These are phyloP conservation scores for Pipistrellus nathusii DNA, from an alignment of 2,797 vertebrate species.

Conservation along the genomic window DNA sequence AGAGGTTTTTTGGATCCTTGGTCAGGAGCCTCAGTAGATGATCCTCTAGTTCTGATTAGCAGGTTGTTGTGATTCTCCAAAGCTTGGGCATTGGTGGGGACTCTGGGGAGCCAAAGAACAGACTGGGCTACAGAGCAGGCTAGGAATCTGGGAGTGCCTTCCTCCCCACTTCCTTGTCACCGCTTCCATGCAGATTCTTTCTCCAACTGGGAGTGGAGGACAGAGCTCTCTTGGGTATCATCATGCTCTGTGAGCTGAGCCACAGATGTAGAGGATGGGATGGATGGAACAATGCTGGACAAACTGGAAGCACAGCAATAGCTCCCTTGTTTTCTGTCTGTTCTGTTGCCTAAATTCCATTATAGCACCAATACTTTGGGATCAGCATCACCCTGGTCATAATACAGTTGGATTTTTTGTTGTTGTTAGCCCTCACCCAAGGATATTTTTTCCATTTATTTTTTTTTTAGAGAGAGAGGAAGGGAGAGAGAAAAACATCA, in stretches of 20 bases:
- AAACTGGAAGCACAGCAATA: neutral
- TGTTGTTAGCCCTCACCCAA: neutral
- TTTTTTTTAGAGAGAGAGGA: neutral
- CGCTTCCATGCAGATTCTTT: neutral
- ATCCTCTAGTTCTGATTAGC: neutral
- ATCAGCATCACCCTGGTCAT: neutral
- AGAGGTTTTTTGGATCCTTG: neutral
- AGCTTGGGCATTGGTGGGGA: neutral
- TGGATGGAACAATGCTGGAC: neutral
- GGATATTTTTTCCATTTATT: neutral
- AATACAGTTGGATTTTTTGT: neutral
- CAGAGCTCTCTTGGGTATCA: neutral
- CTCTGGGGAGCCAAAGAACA: neutral
- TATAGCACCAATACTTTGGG: neutral
- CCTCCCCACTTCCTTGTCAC: neutral
- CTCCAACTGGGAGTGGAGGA: neutral
- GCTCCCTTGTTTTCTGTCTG: neutral
- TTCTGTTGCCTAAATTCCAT: neutral
- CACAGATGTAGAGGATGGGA: neutral
- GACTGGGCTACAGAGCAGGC: neutral
- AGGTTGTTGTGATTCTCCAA: neutral
- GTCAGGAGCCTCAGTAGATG: neutral
- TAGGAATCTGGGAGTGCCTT: neutral
- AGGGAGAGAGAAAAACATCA: neutral
- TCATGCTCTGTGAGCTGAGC: neutral